Conservation (phyloP, 2,113 vertebrate species). For the Mesembrinibis cayennensis region DNA sequence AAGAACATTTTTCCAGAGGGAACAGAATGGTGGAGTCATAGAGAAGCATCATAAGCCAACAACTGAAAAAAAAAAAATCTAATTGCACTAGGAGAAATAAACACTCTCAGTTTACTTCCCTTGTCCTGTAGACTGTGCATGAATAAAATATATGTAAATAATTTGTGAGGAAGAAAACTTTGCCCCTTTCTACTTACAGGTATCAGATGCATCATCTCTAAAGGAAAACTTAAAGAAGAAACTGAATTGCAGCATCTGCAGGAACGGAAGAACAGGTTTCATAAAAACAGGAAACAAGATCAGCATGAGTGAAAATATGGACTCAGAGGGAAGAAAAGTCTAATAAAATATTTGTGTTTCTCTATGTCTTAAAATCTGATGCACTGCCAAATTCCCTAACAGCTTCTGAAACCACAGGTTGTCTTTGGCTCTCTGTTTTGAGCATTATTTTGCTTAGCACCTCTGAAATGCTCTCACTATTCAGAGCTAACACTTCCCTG, state of each 20-base stretch:
- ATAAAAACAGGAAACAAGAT: background rate
- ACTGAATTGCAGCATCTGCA: background rate
- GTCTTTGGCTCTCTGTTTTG: background rate
- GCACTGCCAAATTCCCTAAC: background rate
- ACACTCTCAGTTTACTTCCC: background rate
- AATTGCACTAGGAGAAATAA: background rate
- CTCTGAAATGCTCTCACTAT: background rate
- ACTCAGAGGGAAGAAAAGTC: background rate
- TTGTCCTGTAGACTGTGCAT: background rate
- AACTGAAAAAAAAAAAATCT: background rate
- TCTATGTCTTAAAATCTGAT: background rate
- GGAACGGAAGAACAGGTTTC: background rate
- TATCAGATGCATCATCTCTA: background rate
- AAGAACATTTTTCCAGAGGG: conserved; percentile 12
- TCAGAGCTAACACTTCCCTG: background rate
- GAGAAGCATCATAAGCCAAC: background rate
- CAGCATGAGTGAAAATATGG: background rate
- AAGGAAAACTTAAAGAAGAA: background rate
- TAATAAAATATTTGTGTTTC: background rate
- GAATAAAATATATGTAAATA: background rate
- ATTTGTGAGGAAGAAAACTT: background rate
- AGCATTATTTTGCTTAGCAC: background rate
- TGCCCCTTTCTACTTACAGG: background rate
- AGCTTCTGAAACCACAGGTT: background rate
- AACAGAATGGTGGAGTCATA: background rate